Base-by-base conservation (phyloP, 2,888 invertebrate species). In the Hedya salicella region DNA sequence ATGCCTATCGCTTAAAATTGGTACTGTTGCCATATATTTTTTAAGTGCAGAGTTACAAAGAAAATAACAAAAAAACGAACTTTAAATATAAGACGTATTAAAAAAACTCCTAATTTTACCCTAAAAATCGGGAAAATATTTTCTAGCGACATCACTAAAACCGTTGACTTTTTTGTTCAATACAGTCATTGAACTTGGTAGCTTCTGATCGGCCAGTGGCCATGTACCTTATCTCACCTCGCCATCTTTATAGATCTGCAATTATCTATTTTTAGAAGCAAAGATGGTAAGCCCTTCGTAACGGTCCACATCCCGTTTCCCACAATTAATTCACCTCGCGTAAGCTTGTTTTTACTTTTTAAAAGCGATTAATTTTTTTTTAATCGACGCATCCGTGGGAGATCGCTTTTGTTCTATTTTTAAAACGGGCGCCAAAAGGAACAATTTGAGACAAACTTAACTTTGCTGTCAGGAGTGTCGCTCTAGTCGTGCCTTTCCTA, bases 241-340 rank as follows among this genome's bases (percentile, higher is more conserved):
- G 44, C 59, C 36, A 52, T 52, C 52, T 36, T 44, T 40, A 36
- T 48, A 36, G 64, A 59, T 53, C 39, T 52, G 52, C 39, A 52
- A 65, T 65, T 65, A 65, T 32, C 54, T 66, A 54, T 66, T 61
- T 66, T 61, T 54, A 67, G 69, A 70, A 62, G 70, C 53, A 59
- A 68, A 69, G 70, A 74, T 69, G 70, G 66, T 60, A 69, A 65
- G 62, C 71, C 68, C 69, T 71, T 68, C 68, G 56, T 82, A 84
- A 81, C 83, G 82, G 83, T 73, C 66, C 69, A 62, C 79, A 78
- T 80, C 81, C 78, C 80, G 82, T 76, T 81, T 83, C 82, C 76
- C 83, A 82, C 83, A 79, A 71, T 62, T 65, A 73, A 68, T 72
- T 72, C 70, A 72, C 69, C 63, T 67, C 54, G 30, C 50, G 63